Base-by-base conservation (phyloP, 2,113 vertebrate genomes). In the Poeciliopsis prolifica region DNA sequence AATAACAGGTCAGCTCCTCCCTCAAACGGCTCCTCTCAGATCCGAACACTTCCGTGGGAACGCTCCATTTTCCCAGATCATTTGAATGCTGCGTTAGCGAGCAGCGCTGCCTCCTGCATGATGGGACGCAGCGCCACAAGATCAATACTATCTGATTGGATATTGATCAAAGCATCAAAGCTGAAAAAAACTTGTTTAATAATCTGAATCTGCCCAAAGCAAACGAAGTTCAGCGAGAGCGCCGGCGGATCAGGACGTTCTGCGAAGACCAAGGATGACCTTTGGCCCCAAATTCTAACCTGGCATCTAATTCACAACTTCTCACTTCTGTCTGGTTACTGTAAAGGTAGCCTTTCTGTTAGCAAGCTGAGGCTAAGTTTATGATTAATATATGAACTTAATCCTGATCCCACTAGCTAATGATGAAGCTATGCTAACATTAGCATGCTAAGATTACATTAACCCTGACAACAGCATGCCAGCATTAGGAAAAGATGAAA, bases 21-120 rank as follows among this genome's bases (percentile, higher is more conserved):
- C 48, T 51, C 48, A 51, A 19, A 4, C 6, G 19, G 19, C 19
- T 30, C 61, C 4, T 63, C 28, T 17, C 29, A 15, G 44, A 48
- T 48, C 44, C 15, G 29, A 17, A 29, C 61, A 4, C 44, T 5
- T 48, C 17, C 44, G 35, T 10, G 30, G 31, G 33, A 67, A 29
- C 28, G 14, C 17, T 26, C 13, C 68, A 54, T 51, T 71, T 74
- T 86, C 85, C 88, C 86, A 84, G 81, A 89, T 82, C 30, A 84
- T 85, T 76, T 88, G 81, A 88, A 83, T 74, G 74, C 81, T 79
- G 70, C 74, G 13, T 65, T 67, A 48, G 66, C 69, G 1, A 44
- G 72, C 77, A 84, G 79, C 74, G 30, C 44, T 44, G 54, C 33
- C 70, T 69, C 72, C 77, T 79, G 82, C 86, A 81, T 75, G 67